Evolutionary conservation across 2,888 invertebrate species (phyloP).

Genomic region (Pteria penguin): DNA sequence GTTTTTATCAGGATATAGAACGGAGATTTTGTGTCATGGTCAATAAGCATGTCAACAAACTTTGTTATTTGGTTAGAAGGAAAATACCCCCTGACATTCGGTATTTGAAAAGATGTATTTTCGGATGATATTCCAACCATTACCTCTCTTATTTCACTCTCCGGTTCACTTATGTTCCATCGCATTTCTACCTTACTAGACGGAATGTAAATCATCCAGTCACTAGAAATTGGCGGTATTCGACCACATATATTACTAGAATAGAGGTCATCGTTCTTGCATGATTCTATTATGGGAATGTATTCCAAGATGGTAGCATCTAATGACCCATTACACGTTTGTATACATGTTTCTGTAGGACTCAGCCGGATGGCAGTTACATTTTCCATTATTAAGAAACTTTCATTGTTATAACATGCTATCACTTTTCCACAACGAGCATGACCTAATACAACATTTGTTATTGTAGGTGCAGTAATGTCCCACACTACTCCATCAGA

Average conservation of each 20-base stretch:
- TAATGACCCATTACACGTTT: background rate
- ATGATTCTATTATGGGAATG: background rate
- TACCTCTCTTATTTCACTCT: too few species aligned
- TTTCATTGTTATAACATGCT: conserved; percentile 36
- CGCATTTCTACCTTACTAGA: conserved; percentile 34
- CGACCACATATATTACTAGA: background rate
- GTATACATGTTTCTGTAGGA: background rate
- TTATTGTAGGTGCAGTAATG: conserved; percentile 47
- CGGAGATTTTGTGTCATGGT: conserved; percentile 28
- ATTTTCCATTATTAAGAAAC: conserved; percentile 43
- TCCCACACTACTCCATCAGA: too few species aligned
- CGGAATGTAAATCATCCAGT: too few species aligned
- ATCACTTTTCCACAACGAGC: conserved; percentile 40
- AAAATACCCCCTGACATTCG: too few species aligned
- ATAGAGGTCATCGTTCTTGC: background rate
- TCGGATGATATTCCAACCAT: conserved; percentile 51
- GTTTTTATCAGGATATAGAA: conserved; percentile 46
- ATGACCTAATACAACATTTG: conserved; percentile 39
- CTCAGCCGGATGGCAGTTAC: conserved; percentile 32
- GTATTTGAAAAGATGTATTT: too few species aligned
- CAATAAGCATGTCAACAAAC: too few species aligned
- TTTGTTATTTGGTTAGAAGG: too few species aligned
- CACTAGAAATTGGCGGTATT: background rate
- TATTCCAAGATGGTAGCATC: background rate
- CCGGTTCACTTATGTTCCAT: conserved; percentile 43